These are phyloP conservation scores for Scaptodrosophila latifasciaeformis DNA, from an alignment of 2,888 invertebrate species.

Conservation along the genomic window DNA sequence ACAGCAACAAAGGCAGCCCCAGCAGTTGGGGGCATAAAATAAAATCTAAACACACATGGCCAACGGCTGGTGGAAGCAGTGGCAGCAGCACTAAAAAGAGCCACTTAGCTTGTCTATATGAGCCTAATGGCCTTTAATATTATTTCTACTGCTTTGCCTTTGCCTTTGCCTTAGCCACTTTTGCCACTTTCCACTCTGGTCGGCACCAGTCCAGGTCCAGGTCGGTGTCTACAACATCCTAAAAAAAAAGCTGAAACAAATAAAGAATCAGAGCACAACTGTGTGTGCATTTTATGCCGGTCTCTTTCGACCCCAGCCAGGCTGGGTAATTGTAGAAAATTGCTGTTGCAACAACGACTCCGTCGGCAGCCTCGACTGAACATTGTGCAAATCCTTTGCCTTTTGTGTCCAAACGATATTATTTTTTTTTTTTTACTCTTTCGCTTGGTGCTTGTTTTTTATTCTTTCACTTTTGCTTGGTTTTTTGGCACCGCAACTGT, in stretches of 20 bases:
- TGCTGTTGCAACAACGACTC: too few relatives aligned
- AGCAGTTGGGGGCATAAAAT: constrained; percentile 39
- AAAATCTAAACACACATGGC: constrained; percentile 58
- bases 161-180: constrained; percentile 18
- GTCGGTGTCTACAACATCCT: not conserved
- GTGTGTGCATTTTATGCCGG: constrained; percentile 66
- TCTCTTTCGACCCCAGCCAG: constrained; percentile 37
- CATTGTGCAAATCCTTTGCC: constrained; percentile 68
- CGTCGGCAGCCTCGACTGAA: constrained; percentile 60
- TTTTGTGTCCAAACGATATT: constrained; percentile 16
- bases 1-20: not conserved
- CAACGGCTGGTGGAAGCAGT: constrained; percentile 8
- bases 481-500: constrained; percentile 67
- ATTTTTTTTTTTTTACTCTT: constrained; percentile 13
- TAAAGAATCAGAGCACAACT: constrained; percentile 63
- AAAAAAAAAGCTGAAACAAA: constrained; percentile 40
- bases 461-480: constrained; percentile 34
- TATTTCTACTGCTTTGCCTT: constrained; percentile 58
- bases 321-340: constrained; percentile 70
- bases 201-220: too few relatives aligned
- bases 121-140: constrained; percentile 75
- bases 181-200: constrained; percentile 19
- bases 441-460: not conserved
- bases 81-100: constrained; percentile 57
- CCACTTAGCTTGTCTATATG: constrained; percentile 75